Percentiles rank a stretch among this genome's conserved stretches.
These are phyloP conservation scores for Macrosiphum euphorbiae DNA, from an alignment of 2,888 invertebrate genomes.

Conservation along the genomic window DNA sequence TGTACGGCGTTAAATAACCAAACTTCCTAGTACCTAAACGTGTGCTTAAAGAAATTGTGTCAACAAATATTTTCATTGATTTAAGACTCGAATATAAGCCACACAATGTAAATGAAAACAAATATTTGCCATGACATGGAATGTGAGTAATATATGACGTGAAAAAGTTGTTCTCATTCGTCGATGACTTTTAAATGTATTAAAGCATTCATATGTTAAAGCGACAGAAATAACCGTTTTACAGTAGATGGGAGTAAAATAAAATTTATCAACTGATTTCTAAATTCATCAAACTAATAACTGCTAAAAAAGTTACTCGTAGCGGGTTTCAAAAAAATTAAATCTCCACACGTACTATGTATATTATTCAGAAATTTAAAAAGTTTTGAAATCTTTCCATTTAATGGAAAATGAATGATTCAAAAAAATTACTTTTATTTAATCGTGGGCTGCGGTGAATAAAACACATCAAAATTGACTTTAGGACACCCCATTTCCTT, in stretches of 20 bases:
- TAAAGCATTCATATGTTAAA: not conserved
- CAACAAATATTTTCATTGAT: not conserved
- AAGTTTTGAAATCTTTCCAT: not conserved
- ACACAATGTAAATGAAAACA: not conserved
- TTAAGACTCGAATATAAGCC: not conserved
- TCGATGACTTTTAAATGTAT: not conserved
- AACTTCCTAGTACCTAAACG: not conserved
- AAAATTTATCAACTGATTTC: not conserved
- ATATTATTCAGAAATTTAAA: not conserved
- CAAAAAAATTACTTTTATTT: not conserved
- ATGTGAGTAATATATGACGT: not conserved
- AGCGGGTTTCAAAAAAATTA: not conserved
- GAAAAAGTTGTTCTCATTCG: not conserved
- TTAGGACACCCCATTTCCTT: slow-evolving; percentile 34
- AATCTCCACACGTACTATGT: not conserved
- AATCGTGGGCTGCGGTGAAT: not conserved
- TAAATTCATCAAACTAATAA: not conserved
- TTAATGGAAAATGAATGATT: not conserved
- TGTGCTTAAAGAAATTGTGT: not conserved
- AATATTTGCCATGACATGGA: not conserved
- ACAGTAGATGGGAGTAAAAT: not conserved
- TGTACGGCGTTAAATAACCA: no score
- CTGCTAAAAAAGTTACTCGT: not conserved
- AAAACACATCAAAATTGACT: slow-evolving; percentile 31
- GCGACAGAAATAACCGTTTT: not conserved